A percentile compares a stretch with the other conserved stretches of the same genome.
These are phyloP conservation scores for Hartigia nigra DNA, from an alignment of 2,888 invertebrate species.

Conservation along the genomic window DNA sequence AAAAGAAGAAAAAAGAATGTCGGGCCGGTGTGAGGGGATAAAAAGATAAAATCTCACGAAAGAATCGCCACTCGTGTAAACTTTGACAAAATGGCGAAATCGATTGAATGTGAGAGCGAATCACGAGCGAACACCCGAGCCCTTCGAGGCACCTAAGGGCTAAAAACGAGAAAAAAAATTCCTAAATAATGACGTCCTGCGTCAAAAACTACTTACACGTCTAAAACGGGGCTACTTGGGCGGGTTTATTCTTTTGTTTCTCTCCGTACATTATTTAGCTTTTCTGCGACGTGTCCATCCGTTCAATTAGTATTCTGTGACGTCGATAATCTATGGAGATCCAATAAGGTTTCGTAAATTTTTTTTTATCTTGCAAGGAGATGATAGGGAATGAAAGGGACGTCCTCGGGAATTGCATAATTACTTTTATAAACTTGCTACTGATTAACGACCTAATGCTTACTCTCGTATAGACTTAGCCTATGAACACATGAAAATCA, in stretches of 20 bases:
- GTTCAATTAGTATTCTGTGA: constrained; percentile 2
- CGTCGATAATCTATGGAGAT: neutral
- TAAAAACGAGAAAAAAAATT: constrained; percentile 36
- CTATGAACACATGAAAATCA: constrained; percentile 67
- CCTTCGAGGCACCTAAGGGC: constrained; percentile 57
- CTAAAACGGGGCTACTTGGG: neutral
- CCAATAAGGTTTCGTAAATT: neutral
- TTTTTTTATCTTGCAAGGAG: neutral
- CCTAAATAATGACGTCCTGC: constrained; percentile 59
- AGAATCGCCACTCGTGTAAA: neutral
- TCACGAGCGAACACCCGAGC: constrained; percentile 50
- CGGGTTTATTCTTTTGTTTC: neutral
- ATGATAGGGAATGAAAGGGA: neutral
- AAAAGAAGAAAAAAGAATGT: neutral
- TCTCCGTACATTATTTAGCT: neutral
- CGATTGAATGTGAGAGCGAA: constrained; percentile 4
- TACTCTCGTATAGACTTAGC: constrained; percentile 57
- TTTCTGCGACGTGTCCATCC: neutral
- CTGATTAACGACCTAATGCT: constrained; percentile 16
- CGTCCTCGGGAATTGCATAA: constrained; percentile 20
- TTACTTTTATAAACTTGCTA: constrained; percentile 30
- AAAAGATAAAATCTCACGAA: neutral
- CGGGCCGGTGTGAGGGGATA: neutral
- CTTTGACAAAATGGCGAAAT: neutral
- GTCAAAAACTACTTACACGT: constrained; percentile 53